These are phyloP conservation scores for Stenotaenia linearis DNA, from an alignment of 2,888 invertebrate species.

Conservation along the genomic window DNA sequence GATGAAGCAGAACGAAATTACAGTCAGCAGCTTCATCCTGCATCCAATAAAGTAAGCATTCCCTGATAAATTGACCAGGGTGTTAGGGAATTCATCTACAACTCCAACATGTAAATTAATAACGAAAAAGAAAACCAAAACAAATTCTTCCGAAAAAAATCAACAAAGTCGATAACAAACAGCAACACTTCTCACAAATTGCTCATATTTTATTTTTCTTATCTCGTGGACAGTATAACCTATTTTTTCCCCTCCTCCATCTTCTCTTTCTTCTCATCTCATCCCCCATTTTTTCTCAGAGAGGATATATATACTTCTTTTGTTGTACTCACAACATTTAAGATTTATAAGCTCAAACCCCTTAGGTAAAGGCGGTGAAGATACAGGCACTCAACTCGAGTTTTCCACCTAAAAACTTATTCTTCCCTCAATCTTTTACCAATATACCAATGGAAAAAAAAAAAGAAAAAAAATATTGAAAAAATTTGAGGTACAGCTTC, in stretches of 20 bases:
- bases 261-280: neutral
- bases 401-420: neutral
- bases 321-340: neutral
- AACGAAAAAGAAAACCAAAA: no score
- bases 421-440: neutral
- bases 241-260: neutral
- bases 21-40: neutral
- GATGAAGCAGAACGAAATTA: slow-evolving; percentile 21
- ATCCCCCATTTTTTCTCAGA: neutral
- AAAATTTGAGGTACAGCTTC: neutral
- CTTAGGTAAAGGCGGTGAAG: neutral
- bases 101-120: neutral
- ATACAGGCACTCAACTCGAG: neutral
- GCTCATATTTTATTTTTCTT: neutral
- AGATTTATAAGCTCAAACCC: neutral
- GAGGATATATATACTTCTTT: neutral
- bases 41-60: neutral
- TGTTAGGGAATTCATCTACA: neutral
- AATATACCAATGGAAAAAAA: neutral
- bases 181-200: neutral
- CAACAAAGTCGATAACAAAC: neutral
- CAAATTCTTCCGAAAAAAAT: no score
- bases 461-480: neutral
- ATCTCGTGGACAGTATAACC: neutral
- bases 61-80: neutral